Percentiles rank a stretch among this genome's conserved stretches.
phyloP scores from a whole-genome alignment of 2,888 invertebrate genomes.

The Eupithecia inturbata region DNA sequence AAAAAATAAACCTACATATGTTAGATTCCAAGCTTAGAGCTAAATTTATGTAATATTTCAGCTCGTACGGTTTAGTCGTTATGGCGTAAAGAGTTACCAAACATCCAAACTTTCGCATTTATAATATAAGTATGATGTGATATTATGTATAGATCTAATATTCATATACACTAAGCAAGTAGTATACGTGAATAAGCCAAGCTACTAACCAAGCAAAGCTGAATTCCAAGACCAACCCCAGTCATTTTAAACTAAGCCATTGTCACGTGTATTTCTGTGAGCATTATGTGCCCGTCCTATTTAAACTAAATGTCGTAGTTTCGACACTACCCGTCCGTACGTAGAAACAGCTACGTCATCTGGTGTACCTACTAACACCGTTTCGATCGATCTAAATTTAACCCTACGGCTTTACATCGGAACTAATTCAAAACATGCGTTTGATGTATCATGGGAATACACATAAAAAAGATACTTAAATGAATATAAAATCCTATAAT shows the following conservation, averaged over 20 bases:
- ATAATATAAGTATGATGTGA: no score
- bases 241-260: constrained; percentile 18
- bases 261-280: constrained; percentile 39
- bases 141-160: no score
- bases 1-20: no score
- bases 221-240: background rate
- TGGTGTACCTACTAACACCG: constrained; percentile 31
- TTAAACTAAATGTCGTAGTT: constrained; percentile 36
- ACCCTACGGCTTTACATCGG: constrained; percentile 27
- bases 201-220: background rate
- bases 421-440: constrained; percentile 23
- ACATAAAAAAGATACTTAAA: background rate
- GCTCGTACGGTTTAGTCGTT: no score
- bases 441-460: constrained; percentile 4
- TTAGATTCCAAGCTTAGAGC: no score
- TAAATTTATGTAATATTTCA: no score
- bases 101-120: no score
- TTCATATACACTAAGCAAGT: no score
- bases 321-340: constrained; percentile 25
- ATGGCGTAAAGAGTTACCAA: no score
- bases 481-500: background rate
- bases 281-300: constrained; percentile 20
- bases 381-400: constrained; percentile 37
- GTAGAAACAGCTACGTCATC: constrained; percentile 28
- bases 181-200: background rate